Evolutionary conservation across 2,797 vertebrate genomes (phyloP).

Genomic region (Rachycentron canadum): DNA sequence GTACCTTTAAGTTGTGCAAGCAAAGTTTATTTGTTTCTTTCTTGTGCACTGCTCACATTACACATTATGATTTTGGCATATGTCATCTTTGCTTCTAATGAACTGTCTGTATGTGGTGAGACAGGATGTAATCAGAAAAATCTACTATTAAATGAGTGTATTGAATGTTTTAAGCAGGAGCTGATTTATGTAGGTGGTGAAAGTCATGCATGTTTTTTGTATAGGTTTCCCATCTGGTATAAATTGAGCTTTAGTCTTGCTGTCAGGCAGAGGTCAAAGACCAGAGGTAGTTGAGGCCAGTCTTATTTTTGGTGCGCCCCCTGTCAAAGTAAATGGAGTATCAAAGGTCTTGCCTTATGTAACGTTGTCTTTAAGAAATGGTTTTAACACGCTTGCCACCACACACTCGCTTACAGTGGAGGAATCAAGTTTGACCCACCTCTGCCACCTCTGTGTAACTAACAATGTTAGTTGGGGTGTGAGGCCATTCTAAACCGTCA

Average conservation of each 20-base stretch:
- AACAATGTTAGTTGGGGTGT: background rate
- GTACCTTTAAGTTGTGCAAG: background rate
- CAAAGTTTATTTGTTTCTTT: background rate
- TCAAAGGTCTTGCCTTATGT: slow-evolving; percentile 35
- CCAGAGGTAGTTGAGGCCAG: slow-evolving; percentile 34
- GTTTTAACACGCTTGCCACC: slow-evolving; percentile 1
- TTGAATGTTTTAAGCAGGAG: background rate
- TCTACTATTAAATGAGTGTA: background rate
- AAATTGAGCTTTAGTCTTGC: slow-evolving; percentile 41
- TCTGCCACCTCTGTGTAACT: slow-evolving; percentile 23
- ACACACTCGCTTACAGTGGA: background rate
- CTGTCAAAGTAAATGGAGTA: slow-evolving; percentile 48
- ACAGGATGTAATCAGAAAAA: background rate
- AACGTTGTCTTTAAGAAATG: slow-evolving; percentile 22
- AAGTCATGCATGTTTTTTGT: background rate
- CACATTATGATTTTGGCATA: background rate
- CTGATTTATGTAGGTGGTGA: slow-evolving; percentile 1
- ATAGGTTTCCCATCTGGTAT: slow-evolving; percentile 24
- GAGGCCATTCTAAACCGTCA: slow-evolving; percentile 11
- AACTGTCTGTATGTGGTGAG: background rate
- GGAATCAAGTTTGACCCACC: slow-evolving; percentile 24
- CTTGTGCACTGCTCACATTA: background rate
- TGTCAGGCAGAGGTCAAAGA: slow-evolving; percentile 57
- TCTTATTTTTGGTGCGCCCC: slow-evolving; percentile 44
- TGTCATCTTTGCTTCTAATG: background rate